Conservation (phyloP, 2,797 vertebrate genomes). For the Ptychadena robeensis region DNA sequence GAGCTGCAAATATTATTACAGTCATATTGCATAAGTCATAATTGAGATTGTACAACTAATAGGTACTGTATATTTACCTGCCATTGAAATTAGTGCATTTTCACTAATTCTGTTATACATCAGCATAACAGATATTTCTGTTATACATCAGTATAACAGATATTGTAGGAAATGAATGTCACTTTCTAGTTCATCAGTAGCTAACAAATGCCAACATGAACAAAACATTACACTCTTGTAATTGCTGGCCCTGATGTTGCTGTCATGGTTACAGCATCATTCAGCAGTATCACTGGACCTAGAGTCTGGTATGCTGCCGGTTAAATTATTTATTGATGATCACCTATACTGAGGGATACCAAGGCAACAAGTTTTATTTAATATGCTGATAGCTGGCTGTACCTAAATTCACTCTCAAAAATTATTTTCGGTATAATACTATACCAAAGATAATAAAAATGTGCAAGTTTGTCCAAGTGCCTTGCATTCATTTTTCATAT, state of each 20-base stretch:
- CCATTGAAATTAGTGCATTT: not conserved
- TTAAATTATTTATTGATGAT: conserved; percentile 15
- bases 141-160: not conserved
- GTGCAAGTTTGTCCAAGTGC: no score
- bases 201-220: not conserved
- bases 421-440: no score
- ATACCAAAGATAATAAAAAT: no score
- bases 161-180: conserved; percentile 7
- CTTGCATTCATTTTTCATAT: no score
- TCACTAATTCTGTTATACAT: no score
- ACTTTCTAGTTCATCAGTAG: not conserved
- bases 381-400: conserved; percentile 20
- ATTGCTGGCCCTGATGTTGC: not conserved
- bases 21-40: conserved; percentile 46
- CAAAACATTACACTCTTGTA: not conserved
- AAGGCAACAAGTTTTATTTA: conserved; percentile 11
- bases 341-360: not conserved
- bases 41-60: conserved; percentile 27
- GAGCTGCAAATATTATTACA: conserved; percentile 16
- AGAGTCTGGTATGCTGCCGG: conserved; percentile 5
- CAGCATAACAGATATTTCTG: not conserved
- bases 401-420: not conserved
- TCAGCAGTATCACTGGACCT: no score
- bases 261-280: not conserved
- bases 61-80: not conserved